Evolutionary conservation across 2,888 invertebrate species (phyloP).

Genomic region (Cerceris rybyensis): DNA sequence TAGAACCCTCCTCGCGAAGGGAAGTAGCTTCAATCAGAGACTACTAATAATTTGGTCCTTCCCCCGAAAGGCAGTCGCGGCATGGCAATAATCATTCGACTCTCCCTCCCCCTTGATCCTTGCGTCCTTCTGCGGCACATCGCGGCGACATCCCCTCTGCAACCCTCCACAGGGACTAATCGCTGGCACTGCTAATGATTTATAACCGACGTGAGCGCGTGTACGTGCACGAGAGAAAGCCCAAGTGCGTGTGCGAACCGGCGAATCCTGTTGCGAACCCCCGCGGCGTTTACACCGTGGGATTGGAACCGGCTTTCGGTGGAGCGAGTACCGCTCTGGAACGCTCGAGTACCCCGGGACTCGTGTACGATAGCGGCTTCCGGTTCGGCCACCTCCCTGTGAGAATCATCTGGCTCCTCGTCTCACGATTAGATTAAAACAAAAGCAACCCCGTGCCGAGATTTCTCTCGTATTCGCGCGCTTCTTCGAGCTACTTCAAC

Average conservation of each 20-base stretch:
- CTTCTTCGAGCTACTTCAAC: not conserved
- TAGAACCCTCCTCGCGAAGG: constrained; percentile 68
- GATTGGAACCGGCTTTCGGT: constrained; percentile 69
- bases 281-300: constrained; percentile 79
- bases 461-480: not conserved
- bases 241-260: constrained; percentile 60
- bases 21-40: constrained; percentile 76
- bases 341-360: constrained; percentile 64
- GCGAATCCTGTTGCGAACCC: constrained; percentile 77
- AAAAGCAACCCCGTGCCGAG: constrained; percentile 45
- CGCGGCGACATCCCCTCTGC: constrained; percentile 46
- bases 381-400: constrained; percentile 69
- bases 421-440: constrained; percentile 68
- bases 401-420: constrained; percentile 66
- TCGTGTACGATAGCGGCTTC: constrained; percentile 72
- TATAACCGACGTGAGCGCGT: constrained; percentile 74
- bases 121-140: constrained; percentile 37
- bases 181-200: constrained; percentile 79
- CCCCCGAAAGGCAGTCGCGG: constrained; percentile 65
- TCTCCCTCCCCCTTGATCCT: constrained; percentile 29
- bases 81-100: constrained; percentile 76
- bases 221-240: constrained; percentile 48
- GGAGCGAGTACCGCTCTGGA: constrained; percentile 54
- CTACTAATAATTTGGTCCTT: constrained; percentile 76
- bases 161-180: constrained; percentile 77